These are phyloP conservation scores for Rhincodon typus DNA, from an alignment of 2,797 vertebrate genomes.

Conservation along the genomic window DNA sequence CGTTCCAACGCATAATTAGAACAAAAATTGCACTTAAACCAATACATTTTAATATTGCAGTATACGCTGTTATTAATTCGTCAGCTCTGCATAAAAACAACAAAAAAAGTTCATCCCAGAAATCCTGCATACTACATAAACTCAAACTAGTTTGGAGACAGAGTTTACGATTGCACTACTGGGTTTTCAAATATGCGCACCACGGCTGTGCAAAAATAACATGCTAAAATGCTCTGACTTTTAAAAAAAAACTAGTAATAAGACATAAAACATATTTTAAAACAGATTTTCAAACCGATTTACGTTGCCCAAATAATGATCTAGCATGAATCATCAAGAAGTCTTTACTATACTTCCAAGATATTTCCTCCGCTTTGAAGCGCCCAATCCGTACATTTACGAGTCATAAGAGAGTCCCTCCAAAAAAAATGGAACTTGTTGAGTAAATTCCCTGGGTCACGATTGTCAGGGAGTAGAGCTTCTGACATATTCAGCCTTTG, in stretches of 20 bases:
- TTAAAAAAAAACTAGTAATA: not conserved
- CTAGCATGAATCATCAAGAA: not conserved
- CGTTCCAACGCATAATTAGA: not conserved
- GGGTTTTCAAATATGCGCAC: not conserved
- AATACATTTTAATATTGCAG: not conserved
- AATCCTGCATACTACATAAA: not conserved
- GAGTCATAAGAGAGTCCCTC: not conserved
- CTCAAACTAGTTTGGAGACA: not conserved
- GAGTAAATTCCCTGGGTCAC: no score
- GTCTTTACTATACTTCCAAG: not conserved
- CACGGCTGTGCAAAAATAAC: not conserved
- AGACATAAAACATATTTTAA: not conserved
- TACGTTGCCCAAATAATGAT: not conserved
- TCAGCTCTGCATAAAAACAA: no score
- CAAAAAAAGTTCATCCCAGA: not conserved
- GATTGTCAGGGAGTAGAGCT: no score
- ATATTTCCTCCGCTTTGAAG: not conserved
- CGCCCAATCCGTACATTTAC: not conserved
- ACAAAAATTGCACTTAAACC: not conserved
- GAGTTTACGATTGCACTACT: not conserved
- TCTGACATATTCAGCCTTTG: not conserved
- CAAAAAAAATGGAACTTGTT: no score
- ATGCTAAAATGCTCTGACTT: no score
- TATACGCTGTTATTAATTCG: not conserved
- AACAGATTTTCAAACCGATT: not conserved